Evolutionary conservation across 2,113 vertebrate species (phyloP).

Genomic region (Amblyornis subalaris): DNA sequence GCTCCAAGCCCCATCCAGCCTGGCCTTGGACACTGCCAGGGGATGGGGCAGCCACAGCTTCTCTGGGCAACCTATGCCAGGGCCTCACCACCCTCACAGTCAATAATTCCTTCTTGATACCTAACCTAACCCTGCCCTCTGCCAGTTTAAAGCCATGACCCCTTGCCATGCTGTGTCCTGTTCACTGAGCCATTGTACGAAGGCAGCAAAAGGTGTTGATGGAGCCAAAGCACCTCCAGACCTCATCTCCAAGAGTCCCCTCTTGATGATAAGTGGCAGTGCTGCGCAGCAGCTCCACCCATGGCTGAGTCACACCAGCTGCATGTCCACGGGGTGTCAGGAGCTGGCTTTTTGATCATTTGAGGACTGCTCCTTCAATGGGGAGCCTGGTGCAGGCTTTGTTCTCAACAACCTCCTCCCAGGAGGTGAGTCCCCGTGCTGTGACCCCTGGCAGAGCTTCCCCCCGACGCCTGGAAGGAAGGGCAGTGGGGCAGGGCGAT

Average conservation of each 20-base stretch:
- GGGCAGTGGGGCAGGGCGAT: not conserved
- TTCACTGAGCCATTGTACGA: not conserved
- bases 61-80: not conserved
- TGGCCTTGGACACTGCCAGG: rapidly evolving
- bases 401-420: not conserved
- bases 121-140: not conserved
- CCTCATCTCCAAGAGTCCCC: not conserved
- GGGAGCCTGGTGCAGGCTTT: not conserved
- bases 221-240: not conserved
- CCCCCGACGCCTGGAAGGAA: not conserved
- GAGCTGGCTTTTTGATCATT: not conserved
- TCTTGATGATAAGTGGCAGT: not conserved
- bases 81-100: rapidly evolving
- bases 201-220: not conserved
- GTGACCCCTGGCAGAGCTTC: not conserved
- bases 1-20: rapidly evolving
- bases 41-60: not conserved
- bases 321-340: rapidly evolving
- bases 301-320: not conserved
- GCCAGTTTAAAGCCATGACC: not conserved
- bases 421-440: rapidly evolving
- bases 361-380: not conserved
- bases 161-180: not conserved
- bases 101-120: not conserved
- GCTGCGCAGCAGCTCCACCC: not conserved